Conservation (phyloP, 1,140 invertebrate species). For the Brachionus rotundiformis region DNA sequence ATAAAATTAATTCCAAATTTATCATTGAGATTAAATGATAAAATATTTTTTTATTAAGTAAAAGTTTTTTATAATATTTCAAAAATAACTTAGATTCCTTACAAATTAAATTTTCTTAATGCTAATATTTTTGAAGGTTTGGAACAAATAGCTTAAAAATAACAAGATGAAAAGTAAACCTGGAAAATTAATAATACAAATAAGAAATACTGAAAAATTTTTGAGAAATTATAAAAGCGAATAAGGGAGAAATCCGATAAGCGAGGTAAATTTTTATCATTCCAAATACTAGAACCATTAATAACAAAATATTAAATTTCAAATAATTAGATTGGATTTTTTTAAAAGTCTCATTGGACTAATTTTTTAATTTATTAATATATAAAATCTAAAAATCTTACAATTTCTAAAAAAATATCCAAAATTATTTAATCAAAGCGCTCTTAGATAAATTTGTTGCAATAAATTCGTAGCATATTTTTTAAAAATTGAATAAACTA, state of each 20-base stretch:
- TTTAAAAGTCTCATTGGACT: not conserved
- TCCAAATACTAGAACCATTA: not conserved
- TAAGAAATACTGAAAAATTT: not conserved
- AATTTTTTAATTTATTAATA: not conserved
- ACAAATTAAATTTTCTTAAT: too few species aligned
- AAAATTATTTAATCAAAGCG: not conserved
- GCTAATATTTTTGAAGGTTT: too few species aligned
- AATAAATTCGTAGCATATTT: not conserved
- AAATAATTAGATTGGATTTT: slow-evolving; percentile 4
- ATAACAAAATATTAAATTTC: not conserved
- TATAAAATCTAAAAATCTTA: too few species aligned
- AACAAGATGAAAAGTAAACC: not conserved
- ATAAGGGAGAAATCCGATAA: not conserved
- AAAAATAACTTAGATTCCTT: not conserved
- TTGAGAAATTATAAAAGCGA: not conserved
- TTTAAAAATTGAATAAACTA: not conserved
- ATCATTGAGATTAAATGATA: too few species aligned
- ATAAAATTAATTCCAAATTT: not conserved
- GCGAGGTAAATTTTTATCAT: not conserved
- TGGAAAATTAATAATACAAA: not conserved
- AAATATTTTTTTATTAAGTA: too few species aligned
- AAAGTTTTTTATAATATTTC: too few species aligned
- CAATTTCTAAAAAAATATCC: too few species aligned
- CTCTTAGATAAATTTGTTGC: not conserved
- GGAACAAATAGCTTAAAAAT: not conserved